Evolutionary conservation across 1,140 invertebrate species (phyloP), one percentile per base, ranked within the genome.

Genomic region (Drosophila bocki): DNA sequence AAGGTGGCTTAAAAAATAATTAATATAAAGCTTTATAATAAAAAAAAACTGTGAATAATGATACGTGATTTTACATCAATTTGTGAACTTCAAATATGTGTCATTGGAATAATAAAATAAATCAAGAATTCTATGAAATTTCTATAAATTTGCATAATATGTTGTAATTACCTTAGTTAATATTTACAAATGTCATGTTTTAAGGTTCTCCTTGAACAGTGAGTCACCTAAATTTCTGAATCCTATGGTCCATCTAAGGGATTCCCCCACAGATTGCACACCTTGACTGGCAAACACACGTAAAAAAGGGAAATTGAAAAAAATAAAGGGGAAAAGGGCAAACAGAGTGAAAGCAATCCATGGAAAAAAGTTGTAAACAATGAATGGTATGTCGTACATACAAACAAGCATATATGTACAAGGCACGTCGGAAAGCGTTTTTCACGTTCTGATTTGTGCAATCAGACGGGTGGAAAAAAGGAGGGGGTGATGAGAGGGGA

Each of bases 371-470:
- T 26, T 19, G 50, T 56, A 41, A 76, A 56, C 41, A 68, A n/a
- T 42, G 33, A 39, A 37, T 32, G 6, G 48, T 51, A n/a, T 44
- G 22, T 45, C 19, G 13, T 37, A 39, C 19, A 39, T 22, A 26
- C 53, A 37, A 13, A 12, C 33, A 13, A 4, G 11, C 11, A 37
- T 37, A 37, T 12, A 12, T 35, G 11, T 35, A 44, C 9, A 26
- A 11, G 44, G 74, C 48, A 68, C 29, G 51, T 64, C 29, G 58
- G 42, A 63, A 78, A 75, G 54, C 63, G 56, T 37, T 82, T 82
- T 75, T 62, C 75, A 53, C 60, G 15, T 75, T 67, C 68, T 62
- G 61, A 56, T 78, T 78, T 75, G 48, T 64, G 60, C 79, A 54
- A 59, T 67, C 59, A 48, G 19, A 26, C 17, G 33, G 22, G 8